Conservation (phyloP, 2,888 invertebrate genomes). For the Megastigmus dorsalis region DNA sequence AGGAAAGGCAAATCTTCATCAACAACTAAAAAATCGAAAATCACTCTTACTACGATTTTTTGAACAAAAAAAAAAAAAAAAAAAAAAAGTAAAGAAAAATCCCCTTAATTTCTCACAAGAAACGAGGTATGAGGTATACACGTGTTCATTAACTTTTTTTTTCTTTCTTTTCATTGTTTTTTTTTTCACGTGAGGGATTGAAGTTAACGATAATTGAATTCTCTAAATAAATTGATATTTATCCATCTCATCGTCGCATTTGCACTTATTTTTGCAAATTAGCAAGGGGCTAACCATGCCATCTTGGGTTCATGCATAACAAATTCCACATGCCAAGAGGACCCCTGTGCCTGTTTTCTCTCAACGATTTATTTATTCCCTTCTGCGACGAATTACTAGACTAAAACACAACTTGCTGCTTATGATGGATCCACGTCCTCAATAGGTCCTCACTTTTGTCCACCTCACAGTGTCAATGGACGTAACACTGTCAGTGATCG, state of each 20-base stretch:
- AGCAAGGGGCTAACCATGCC: conserved; percentile 70
- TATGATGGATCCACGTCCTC: conserved; percentile 35
- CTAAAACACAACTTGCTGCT: conserved; percentile 59
- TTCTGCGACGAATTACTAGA: conserved; percentile 56
- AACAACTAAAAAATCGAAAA: conserved; percentile 58
- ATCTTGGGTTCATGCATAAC: conserved; percentile 75
- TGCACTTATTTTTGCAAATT: conserved; percentile 56
- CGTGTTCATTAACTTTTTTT: conserved; percentile 47
- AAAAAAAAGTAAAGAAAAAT: too few species aligned
- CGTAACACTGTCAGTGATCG: conserved; percentile 70
- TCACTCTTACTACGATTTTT: conserved; percentile 56
- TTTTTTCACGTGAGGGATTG: conserved; percentile 54
- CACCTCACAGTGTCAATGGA: conserved; percentile 70
- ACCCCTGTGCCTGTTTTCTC: conserved; percentile 63
- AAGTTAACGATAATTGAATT: conserved; percentile 66
- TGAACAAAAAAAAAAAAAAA: too few species aligned
- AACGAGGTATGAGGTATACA: conserved; percentile 62
- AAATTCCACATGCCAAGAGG: conserved; percentile 75
- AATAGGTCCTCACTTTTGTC: conserved; percentile 51
- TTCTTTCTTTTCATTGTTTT: conserved; percentile 49
- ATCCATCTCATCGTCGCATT: conserved; percentile 58
- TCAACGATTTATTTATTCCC: conserved; percentile 48
- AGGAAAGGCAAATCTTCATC: conserved; percentile 45
- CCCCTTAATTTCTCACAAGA: conserved; percentile 42
- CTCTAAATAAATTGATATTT: conserved; percentile 69